Percentiles rank a stretch among this genome's conserved stretches.
Conservation (phyloP, 2,113 vertebrate species). For the Charina bottae region DNA sequence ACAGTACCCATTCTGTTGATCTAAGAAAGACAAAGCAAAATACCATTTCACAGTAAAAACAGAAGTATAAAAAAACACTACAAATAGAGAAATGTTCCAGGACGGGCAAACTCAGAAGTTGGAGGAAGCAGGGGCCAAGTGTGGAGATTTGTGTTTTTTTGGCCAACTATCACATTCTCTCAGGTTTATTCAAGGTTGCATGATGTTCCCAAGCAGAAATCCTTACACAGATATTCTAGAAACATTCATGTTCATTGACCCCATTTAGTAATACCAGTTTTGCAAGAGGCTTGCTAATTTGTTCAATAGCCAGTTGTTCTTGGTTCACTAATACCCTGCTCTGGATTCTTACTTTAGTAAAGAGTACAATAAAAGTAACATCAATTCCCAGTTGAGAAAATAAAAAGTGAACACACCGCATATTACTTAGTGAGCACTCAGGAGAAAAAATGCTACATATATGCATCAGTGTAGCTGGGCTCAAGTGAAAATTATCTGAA, state of each 20-base stretch:
- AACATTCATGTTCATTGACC: constrained; percentile 8
- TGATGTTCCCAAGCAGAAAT: background rate
- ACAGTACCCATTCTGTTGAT: constrained; percentile 74
- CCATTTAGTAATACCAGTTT: background rate
- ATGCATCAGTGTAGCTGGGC: background rate
- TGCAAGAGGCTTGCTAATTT: background rate
- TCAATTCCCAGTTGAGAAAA: background rate
- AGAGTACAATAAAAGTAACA: background rate
- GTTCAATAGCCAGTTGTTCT: background rate
- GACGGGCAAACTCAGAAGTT: background rate
- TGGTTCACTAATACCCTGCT: background rate
- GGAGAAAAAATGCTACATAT: too few species aligned
- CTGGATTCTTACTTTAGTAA: background rate
- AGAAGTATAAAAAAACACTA: background rate
- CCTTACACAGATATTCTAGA: background rate
- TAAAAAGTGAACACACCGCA: background rate
- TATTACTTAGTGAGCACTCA: background rate
- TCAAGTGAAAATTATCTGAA: background rate
- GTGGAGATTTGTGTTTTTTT: background rate
- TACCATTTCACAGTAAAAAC: background rate
- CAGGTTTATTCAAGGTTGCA: background rate
- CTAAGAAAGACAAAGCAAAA: constrained; percentile 66
- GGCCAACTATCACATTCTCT: background rate
- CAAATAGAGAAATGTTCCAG: background rate
- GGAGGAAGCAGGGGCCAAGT: background rate